Conservation (phyloP, 53 echinoderm and acorn worm genomes). For the Holothuria leucospilota region DNA sequence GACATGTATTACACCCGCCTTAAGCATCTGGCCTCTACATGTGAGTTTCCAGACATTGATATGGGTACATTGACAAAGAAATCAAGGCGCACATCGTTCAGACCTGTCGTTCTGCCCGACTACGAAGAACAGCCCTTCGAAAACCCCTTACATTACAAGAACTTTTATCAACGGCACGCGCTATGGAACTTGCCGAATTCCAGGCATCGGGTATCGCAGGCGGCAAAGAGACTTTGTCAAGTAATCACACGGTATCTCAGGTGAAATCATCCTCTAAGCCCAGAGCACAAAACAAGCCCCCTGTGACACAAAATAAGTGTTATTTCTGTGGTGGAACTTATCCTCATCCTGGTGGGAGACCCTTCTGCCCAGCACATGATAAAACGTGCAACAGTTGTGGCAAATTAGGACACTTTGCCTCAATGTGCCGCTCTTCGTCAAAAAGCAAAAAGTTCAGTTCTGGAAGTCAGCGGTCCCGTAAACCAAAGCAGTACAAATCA, state of each 20-base stretch:
- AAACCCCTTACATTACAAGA: background rate
- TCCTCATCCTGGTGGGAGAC: slow-evolving; percentile 30
- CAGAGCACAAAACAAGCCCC: background rate
- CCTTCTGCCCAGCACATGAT: slow-evolving; percentile 32
- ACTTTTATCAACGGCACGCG: background rate
- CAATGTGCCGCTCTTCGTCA: slow-evolving; percentile 30
- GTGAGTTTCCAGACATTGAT: slow-evolving; percentile 55
- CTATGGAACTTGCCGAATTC: background rate
- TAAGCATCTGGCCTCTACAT: slow-evolving; percentile 31
- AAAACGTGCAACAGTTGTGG: slow-evolving; percentile 33
- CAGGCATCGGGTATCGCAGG: background rate
- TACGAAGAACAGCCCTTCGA: background rate
- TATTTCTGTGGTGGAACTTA: slow-evolving; percentile 33
- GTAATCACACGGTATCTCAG: background rate
- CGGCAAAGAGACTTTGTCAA: background rate
- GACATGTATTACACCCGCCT: slow-evolving; percentile 51
- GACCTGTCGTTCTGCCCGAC: background rate
- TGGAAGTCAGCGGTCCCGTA: no score
- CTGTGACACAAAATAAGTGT: background rate
- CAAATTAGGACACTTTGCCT: slow-evolving; percentile 36
- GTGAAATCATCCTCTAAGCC: background rate
- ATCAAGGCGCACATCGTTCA: background rate
- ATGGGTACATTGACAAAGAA: background rate
- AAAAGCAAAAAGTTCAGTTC: background rate
- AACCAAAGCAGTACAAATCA: background rate